These are phyloP conservation scores for Papilio gigon DNA, from an alignment of 2,888 invertebrate genomes.

Conservation along the genomic window DNA sequence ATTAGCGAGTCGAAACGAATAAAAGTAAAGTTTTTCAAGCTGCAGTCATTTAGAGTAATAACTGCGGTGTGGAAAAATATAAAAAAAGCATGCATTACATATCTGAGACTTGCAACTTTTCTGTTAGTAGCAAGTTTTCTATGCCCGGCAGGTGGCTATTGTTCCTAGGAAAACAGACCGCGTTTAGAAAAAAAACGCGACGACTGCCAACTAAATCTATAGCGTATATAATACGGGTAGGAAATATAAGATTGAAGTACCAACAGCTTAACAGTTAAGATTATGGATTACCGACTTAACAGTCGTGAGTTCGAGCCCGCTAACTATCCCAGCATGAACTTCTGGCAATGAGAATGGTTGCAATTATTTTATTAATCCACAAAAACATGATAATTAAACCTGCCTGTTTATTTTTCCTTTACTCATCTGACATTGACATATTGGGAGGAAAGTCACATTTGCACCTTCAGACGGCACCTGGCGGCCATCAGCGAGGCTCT, in stretches of 20 bases:
- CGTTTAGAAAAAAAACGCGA: constrained; percentile 27
- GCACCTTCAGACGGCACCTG: not conserved
- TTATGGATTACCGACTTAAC: too few species aligned
- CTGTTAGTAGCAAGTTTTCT: constrained; percentile 34
- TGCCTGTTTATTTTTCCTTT: constrained; percentile 2
- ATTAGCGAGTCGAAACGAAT: not conserved
- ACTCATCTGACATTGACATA: not conserved
- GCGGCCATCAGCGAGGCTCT: not conserved
- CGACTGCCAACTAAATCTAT: constrained; percentile 2
- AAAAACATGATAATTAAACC: too few species aligned
- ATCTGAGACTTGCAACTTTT: constrained; percentile 36
- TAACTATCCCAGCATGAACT: too few species aligned
- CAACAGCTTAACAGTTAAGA: not conserved
- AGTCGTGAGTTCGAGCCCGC: not conserved
- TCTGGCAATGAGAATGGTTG: too few species aligned
- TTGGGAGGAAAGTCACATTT: not conserved
- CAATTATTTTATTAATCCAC: too few species aligned
- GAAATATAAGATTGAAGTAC: not conserved
- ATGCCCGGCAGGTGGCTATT: constrained; percentile 22
- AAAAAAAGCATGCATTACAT: constrained; percentile 21
- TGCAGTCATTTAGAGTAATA: constrained; percentile 12
- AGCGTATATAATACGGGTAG: not conserved
- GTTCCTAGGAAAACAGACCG: constrained; percentile 28
- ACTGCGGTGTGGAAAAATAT: constrained; percentile 15
- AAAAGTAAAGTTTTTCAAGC: not conserved